Evolutionary conservation across 2,113 vertebrate species (phyloP).

Genomic region (Monarcha castaneiventris): DNA sequence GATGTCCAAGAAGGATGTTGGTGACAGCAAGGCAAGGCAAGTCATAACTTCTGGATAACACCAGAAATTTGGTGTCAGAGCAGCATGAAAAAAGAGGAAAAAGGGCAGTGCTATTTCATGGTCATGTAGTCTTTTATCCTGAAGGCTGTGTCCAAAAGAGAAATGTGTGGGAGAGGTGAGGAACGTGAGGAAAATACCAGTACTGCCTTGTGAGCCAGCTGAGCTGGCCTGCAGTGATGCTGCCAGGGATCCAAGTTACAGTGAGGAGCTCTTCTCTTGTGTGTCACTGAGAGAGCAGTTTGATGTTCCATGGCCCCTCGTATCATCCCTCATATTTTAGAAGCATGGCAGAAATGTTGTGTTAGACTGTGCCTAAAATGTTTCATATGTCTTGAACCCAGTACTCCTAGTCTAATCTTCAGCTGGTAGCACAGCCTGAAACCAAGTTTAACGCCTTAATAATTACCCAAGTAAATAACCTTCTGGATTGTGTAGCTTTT

Average conservation of each 20-base stretch:
- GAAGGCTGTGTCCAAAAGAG: not conserved
- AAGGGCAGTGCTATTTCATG: not conserved
- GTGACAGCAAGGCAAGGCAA: not conserved
- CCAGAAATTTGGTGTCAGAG: not conserved
- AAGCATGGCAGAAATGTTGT: not conserved
- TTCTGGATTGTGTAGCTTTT: not conserved
- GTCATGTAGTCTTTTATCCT: not conserved
- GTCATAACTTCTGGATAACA: not conserved
- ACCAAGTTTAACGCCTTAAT: not conserved
- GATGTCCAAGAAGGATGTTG: not conserved
- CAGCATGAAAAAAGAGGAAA: not conserved
- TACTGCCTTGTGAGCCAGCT: not conserved
- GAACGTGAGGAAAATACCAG: not conserved
- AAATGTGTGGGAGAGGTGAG: not conserved
- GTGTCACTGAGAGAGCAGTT: not conserved
- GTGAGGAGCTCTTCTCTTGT: not conserved
- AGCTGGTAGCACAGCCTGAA: not conserved
- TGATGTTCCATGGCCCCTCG: not conserved
- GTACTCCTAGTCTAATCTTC: not conserved
- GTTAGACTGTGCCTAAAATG: not conserved
- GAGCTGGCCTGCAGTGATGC: not conserved
- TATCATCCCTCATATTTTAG: not conserved
- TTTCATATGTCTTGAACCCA: not conserved
- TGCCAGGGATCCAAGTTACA: not conserved
- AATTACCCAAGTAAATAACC: not conserved